A percentile compares a stretch with the other conserved stretches of the same genome.
These are phyloP conservation scores for Kryptopterus vitreolus DNA, from an alignment of 2,797 vertebrate genomes.

Conservation along the genomic window DNA sequence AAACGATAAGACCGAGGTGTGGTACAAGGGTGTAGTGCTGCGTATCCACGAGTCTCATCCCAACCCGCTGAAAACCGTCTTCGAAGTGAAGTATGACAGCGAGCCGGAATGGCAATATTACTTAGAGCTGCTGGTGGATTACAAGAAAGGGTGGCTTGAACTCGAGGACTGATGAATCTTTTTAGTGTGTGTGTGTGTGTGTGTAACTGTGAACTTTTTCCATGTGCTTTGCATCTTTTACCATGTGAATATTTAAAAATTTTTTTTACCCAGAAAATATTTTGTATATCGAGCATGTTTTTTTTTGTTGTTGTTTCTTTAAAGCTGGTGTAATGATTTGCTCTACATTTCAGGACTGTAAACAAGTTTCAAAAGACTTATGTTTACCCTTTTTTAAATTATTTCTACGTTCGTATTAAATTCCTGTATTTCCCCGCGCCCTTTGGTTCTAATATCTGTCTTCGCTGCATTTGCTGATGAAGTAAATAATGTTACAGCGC, in stretches of 20 bases:
- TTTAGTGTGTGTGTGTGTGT: background rate
- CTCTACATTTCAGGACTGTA: background rate
- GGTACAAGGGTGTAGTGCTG: slow-evolving; percentile 79
- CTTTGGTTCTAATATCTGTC: background rate
- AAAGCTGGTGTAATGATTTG: slow-evolving; percentile 24
- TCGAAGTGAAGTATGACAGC: slow-evolving; percentile 81
- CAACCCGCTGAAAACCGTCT: slow-evolving; percentile 80
- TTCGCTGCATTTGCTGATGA: background rate
- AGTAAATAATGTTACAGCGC: background rate
- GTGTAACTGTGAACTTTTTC: slow-evolving; percentile 25
- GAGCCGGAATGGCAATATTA: slow-evolving; percentile 85
- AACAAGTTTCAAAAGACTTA: background rate
- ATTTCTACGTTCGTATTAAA: background rate
- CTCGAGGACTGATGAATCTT: slow-evolving; percentile 68
- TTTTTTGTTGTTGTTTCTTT: background rate
- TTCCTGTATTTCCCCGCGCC: too few species aligned
- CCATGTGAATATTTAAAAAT: too few species aligned
- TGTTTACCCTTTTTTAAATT: slow-evolving; percentile 35
- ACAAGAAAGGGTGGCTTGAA: slow-evolving; percentile 82
- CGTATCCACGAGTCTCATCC: slow-evolving; percentile 72
- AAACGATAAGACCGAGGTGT: slow-evolving; percentile 79
- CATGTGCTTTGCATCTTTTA: background rate
- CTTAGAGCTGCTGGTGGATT: slow-evolving; percentile 82
- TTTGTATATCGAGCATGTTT: background rate
- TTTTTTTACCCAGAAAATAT: too few species aligned